phyloP scores from a whole-genome alignment of 2,888 invertebrate species.

The Epinotia bilunana region DNA sequence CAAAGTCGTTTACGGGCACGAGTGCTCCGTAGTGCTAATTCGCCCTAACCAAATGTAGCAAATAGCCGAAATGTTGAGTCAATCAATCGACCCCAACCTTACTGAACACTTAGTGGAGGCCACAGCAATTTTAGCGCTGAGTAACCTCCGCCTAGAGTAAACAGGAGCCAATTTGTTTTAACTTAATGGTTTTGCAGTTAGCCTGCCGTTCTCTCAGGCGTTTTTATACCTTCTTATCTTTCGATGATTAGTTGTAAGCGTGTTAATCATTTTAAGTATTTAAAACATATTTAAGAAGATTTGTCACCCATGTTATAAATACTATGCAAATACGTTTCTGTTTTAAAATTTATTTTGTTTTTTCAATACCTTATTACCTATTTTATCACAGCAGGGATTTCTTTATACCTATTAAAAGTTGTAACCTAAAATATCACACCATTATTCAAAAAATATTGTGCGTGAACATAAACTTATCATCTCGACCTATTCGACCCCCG shows the following conservation, averaged over 20 bases:
- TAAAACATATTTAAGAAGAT: neutral
- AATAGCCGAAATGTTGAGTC: constrained; percentile 20
- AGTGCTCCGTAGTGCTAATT: constrained; percentile 5
- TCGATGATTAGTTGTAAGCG: too few species aligned
- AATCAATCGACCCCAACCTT: constrained; percentile 36
- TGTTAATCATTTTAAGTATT: too few species aligned
- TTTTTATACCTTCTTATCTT: too few species aligned
- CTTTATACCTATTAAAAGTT: too few species aligned
- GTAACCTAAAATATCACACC: too few species aligned
- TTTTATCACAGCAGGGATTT: too few species aligned
- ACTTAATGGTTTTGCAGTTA: neutral
- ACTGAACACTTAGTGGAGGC: constrained; percentile 30
- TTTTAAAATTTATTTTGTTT: too few species aligned
- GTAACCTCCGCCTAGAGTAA: constrained; percentile 21
- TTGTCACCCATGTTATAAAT: neutral
- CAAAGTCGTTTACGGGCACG: constrained; percentile 4
- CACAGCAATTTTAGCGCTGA: constrained; percentile 23
- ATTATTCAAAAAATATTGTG: neutral
- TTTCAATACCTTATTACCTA: too few species aligned
- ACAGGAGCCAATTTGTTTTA: constrained; percentile 27
- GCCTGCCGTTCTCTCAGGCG: too few species aligned
- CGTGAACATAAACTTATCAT: constrained; percentile 14
- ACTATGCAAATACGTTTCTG: neutral
- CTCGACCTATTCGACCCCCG: neutral
- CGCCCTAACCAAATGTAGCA: constrained; percentile 26